Base-by-base conservation (phyloP, 2,888 invertebrate genomes). In the Heterodera filipjevi region DNA sequence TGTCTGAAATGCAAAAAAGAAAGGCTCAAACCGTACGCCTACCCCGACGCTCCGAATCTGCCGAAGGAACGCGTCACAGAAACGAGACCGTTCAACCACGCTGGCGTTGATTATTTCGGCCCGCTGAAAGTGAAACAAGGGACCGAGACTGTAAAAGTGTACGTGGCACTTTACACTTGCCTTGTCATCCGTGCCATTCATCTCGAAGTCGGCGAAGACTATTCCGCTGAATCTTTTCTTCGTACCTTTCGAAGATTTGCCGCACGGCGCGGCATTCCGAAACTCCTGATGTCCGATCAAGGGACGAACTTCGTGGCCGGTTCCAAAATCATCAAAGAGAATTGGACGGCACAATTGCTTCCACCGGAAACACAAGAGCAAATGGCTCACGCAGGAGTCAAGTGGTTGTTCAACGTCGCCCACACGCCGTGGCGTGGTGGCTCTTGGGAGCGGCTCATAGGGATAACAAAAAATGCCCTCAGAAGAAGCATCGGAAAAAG, bases 161-260 rank as follows among this genome's bases (percentile, higher is more conserved):
- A 68, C 33, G 77, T 72, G 8, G 72, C 77, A 6, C 33, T 77
- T 6, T 77, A 77, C 44, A 77, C 77, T 1, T 77, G 77, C 27
- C 59, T 77, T 22, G 30, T 33, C 27, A 30, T 76, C 30, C 27
- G 77, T 10, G 77, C 77, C 5, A 44, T 77, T 14, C 77, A 77
- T n/a, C 44, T 77, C 6, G 76, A 77, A 76, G n/a, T 76, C 0
- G 77, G n/a, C 0, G 27, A 27, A 14, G 49, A 77, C 12, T 33
- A 33, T 19, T 76, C 77, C 0, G 35, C 77, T 0, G 59, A 46
- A 32, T 27, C 46, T 3, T 77, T 77, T 53, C 32, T 76, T 2
- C 30, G 46, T 10, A 27, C 49, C 0, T 77, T 74, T 77, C 30
- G 74, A 1, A 19, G 77, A 44, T 77, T 77, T 16, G 16, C 32